Evolutionary conservation across 2,888 invertebrate species (phyloP), one percentile per base, ranked within the genome.

Genomic region (Anoncus sp.): DNA sequence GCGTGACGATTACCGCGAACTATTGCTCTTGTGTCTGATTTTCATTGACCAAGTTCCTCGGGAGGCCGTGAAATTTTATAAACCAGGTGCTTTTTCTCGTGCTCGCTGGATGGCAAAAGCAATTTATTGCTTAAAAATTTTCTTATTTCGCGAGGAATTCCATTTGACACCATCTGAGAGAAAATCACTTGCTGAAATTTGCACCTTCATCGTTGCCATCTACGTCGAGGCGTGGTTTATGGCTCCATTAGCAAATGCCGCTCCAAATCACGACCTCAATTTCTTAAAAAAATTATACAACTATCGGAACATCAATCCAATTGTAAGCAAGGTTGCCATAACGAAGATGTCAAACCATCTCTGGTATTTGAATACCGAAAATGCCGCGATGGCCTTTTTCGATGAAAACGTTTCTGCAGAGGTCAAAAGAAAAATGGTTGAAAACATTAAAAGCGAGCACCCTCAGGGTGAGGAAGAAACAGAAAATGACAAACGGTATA

Each of bases 1-100:
- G 43, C 76, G 82, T 24, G 51, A 51, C 6, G 51, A 51, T 24
- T 24, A 51, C 7, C 10, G n/a, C 24, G 51, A 51, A n/a, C 7
- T 51, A 22, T 51, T 51, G 24, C 14, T n/a, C 10, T 12, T 51
- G n/a, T 51, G 51, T 7, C 24, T 51, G 5, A 51, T 51, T 27
- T 51, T 24, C 24, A 51, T 51, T 27, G 51, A 24, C 24, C 12
- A 27, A 51, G 51, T 51, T n/a, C 27, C 14, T 24, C 51, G 24
- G 3, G 24, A 24, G 14, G 3, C 12, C 6, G 51, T 51, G 1
- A 2, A 5, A 14, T 51, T 27, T 51, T 51, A 51, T 14, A 51
- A 51, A n/a, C 51, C 27, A 24, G 51, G 51, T 24, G n/a, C 51
- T 24, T 51, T 24, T 27, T 51, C 51, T 24, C 51, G 51, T 24